Evolutionary conservation across 2,888 invertebrate genomes (phyloP).

Genomic region (Acrocyrtus sp.): DNA sequence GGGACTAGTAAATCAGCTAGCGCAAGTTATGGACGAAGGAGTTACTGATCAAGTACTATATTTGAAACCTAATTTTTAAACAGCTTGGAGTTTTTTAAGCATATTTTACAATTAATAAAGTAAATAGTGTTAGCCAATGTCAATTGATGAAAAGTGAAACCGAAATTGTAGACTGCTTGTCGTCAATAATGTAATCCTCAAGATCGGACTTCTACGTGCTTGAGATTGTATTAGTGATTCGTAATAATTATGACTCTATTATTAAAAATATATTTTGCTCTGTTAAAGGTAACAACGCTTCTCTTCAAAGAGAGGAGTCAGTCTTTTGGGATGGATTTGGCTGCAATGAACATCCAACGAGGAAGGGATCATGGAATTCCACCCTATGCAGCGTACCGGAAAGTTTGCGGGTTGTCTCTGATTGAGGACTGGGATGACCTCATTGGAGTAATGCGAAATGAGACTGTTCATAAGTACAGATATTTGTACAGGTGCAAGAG

Average conservation of each 20-base stretch:
- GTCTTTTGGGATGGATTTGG: conserved; percentile 69
- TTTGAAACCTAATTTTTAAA: background rate
- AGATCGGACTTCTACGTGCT: no score
- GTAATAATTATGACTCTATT: background rate
- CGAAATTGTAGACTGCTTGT: no score
- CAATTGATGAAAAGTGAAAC: no score
- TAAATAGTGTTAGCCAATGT: no score
- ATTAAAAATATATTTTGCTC: no score
- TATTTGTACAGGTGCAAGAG: conserved; percentile 65
- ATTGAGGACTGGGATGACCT: conserved; percentile 66
- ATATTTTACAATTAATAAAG: no score
- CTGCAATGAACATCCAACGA: conserved; percentile 68
- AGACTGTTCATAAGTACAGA: conserved; percentile 65
- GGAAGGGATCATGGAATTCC: conserved; percentile 69
- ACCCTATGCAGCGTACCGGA: conserved; percentile 67
- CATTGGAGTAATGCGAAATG: conserved; percentile 65
- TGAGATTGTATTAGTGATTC: background rate
- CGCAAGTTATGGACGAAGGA: conserved; percentile 68
- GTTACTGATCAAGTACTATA: conserved; percentile 66
- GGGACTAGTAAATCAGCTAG: conserved; percentile 68
- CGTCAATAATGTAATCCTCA: no score
- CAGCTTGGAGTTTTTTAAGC: background rate
- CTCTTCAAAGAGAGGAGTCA: conserved; percentile 66
- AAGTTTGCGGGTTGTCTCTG: conserved; percentile 65
- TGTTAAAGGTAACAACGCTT: conserved; percentile 64